A percentile compares a stretch with the other conserved stretches of the same genome.
Conservation (phyloP, 2,888 invertebrate genomes). For the Cristatella mucedo region DNA sequence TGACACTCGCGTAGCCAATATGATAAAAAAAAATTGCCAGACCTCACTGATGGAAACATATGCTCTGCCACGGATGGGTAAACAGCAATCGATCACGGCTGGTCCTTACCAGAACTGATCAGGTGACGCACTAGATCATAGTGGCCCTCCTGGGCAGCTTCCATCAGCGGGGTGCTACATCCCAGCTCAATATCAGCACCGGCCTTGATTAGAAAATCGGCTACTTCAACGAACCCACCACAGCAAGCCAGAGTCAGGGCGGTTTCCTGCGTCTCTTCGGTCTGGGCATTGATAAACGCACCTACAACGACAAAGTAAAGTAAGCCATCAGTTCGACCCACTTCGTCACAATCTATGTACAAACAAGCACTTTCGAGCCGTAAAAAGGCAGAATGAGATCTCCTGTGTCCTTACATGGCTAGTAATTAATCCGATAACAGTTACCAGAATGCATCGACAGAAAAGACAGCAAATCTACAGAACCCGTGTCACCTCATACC, state of each 20-base stretch:
- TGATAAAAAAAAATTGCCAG: no score
- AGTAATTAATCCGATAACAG: no score
- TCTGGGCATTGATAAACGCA: slow-evolving; percentile 92
- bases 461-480: no score
- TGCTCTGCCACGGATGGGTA: no score
- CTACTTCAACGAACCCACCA: slow-evolving; percentile 75
- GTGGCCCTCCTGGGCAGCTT: slow-evolving; percentile 94
- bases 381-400: not conserved
- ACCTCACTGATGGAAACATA: no score
- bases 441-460: no score
- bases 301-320: slow-evolving; percentile 34
- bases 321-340: slow-evolving; percentile 1
- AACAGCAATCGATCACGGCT: no score
- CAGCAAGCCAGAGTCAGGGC: slow-evolving; percentile 91
- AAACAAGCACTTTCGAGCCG: not conserved
- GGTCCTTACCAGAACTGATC: slow-evolving; percentile 22
- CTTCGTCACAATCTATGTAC: not conserved
- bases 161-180: slow-evolving; percentile 84
- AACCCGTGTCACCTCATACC: no score
- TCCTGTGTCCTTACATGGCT: no score
- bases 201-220: slow-evolving; percentile 81
- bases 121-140: slow-evolving; percentile 59
- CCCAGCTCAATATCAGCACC: slow-evolving; percentile 87
- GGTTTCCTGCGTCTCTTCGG: slow-evolving; percentile 93
- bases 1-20: no score